Percentiles rank a stretch among this genome's conserved stretches.
phyloP scores from a whole-genome alignment of 2,113 vertebrate genomes.

The Gadus macrocephalus region DNA sequence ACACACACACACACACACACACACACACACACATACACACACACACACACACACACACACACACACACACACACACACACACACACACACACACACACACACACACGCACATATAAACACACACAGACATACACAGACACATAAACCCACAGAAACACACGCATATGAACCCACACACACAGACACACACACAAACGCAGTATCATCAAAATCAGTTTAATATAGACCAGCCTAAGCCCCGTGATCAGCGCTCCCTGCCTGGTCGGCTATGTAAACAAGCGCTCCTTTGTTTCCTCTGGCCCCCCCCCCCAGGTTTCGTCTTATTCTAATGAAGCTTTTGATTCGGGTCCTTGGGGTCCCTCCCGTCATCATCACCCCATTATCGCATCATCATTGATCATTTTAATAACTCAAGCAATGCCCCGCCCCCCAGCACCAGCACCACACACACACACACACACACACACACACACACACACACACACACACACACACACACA shows the following conservation, averaged over 20 bases:
- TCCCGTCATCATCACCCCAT: not conserved
- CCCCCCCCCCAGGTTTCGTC: no score
- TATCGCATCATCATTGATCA: not conserved
- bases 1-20: not conserved
- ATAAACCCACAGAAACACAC: no score
- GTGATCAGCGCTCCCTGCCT: constrained; percentile 28
- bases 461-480: no score
- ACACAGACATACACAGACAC: not conserved
- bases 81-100: not conserved
- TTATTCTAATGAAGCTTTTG: constrained; percentile 18
- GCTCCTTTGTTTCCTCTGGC: constrained; percentile 32
- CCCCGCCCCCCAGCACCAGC: not conserved
- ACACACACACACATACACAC: no score
- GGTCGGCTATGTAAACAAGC: constrained; percentile 41
- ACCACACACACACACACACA: no score
- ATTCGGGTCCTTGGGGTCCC: constrained; percentile 6
- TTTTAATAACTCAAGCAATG: constrained; percentile 15
- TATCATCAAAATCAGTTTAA: constrained; percentile 4
- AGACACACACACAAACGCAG: constrained; percentile 10
- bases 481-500: no score
- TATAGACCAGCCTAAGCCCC: constrained; percentile 21
- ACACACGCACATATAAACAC: constrained; percentile 1
- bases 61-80: no score
- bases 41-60: no score
- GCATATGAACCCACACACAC: no score